Evolutionary conservation across 2,888 invertebrate genomes (phyloP).

Genomic region (Drosophila pegasa): DNA sequence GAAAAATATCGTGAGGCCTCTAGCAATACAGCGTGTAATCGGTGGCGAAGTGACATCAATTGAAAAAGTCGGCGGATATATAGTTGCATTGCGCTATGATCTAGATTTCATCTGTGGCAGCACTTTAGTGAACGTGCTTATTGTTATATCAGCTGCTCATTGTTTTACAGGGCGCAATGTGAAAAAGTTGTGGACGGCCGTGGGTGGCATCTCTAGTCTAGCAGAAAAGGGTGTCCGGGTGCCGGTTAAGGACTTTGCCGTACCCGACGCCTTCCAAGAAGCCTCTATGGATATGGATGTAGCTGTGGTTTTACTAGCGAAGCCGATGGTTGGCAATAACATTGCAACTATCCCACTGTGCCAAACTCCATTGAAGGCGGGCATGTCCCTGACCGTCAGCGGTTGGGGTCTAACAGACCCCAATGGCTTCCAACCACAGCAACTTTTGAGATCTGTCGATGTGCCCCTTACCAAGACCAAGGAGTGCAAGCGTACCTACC

Average conservation of each 20-base stretch:
- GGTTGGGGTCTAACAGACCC: conserved; percentile 61
- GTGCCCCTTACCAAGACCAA: conserved; percentile 48
- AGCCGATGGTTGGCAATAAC: conserved; percentile 24
- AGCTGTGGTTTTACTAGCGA: conserved; percentile 34
- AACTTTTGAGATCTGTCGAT: conserved; percentile 32
- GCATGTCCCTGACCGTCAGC: conserved; percentile 29
- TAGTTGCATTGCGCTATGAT: conserved; percentile 50
- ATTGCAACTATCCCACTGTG: conserved; percentile 40
- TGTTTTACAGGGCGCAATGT: conserved; percentile 38
- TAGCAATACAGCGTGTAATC: conserved; percentile 41
- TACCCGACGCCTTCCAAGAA: conserved; percentile 25
- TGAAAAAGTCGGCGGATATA: conserved; percentile 53
- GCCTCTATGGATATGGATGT: conserved; percentile 60
- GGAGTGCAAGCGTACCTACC: conserved; percentile 38
- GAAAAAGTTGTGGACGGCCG: conserved; percentile 1
- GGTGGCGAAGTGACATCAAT: conserved; percentile 59
- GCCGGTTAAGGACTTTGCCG: conserved; percentile 22
- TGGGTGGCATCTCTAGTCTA: conserved; percentile 51
- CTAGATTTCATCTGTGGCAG: conserved; percentile 59
- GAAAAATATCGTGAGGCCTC: conserved; percentile 11
- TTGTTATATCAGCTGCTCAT: conserved; percentile 65
- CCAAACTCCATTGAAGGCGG: not conserved
- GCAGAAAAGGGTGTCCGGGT: conserved; percentile 11
- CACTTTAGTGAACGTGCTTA: conserved; percentile 27
- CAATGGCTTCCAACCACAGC: not conserved